phyloP scores from a whole-genome alignment of 2,888 invertebrate genomes.

The Andrena marginata region DNA sequence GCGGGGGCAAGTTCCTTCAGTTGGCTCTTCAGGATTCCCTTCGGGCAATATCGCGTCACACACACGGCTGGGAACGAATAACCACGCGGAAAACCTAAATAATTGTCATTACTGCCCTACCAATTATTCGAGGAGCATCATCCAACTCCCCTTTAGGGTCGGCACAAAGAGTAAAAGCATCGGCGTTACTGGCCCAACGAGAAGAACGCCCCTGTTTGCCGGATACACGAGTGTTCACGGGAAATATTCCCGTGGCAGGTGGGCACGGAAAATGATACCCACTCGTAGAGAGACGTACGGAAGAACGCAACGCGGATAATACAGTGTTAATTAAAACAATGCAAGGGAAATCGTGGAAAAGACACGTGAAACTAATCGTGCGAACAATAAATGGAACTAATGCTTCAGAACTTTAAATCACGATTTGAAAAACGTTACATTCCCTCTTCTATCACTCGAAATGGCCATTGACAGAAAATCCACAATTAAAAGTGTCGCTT shows the following conservation, averaged over 20 bases:
- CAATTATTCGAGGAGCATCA: conserved; percentile 61
- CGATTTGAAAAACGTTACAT: too few relatives aligned
- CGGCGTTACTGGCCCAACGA: conserved; percentile 60
- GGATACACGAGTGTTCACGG: conserved; percentile 28
- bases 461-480: too few relatives aligned
- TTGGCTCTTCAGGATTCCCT: conserved; percentile 43
- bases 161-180: conserved; percentile 45
- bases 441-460: too few relatives aligned
- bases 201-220: conserved; percentile 53
- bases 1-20: conserved; percentile 12
- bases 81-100: conserved; percentile 52
- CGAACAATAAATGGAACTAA: too few relatives aligned
- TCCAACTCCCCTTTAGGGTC: conserved; percentile 42
- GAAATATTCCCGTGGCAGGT: conserved; percentile 49
- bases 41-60: conserved; percentile 34
- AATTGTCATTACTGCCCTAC: conserved; percentile 63
- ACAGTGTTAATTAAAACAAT: neutral
- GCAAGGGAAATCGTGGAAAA: neutral
- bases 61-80: conserved; percentile 55
- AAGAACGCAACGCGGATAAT: neutral
- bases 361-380: too few relatives aligned
- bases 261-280: conserved; percentile 7
- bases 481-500: too few relatives aligned
- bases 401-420: too few relatives aligned
- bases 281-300: neutral